A percentile compares a stretch with the other conserved stretches of the same genome.
Evolutionary conservation across 2,113 vertebrate genomes (phyloP).

Genomic region (Poecilia latipinna): DNA sequence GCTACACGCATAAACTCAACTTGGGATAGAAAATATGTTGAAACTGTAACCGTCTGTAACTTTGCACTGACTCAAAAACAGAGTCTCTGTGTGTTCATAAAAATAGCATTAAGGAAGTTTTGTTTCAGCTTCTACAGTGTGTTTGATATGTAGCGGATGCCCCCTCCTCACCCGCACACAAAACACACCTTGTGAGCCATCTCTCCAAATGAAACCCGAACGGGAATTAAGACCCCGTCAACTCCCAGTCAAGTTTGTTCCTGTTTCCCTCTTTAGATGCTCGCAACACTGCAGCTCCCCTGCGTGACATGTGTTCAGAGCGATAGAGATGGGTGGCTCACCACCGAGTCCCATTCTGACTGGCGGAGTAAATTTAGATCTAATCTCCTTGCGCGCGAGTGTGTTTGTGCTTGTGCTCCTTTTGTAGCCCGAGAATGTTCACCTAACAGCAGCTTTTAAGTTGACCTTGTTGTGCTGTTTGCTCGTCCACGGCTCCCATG

Average conservation of each 20-base stretch:
- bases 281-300: conserved; percentile 44
- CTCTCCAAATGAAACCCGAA: conserved; percentile 62
- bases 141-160: conserved; percentile 22
- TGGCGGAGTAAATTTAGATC: conserved; percentile 73
- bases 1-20: too few relatives aligned
- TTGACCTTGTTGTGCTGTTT: conserved; percentile 72
- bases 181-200: conserved; percentile 38
- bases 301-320: conserved; percentile 68
- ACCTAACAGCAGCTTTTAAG: conserved; percentile 71
- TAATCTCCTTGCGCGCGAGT: conserved; percentile 66
- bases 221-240: conserved; percentile 63
- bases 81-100: too few relatives aligned
- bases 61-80: too few relatives aligned
- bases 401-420: conserved; percentile 54
- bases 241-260: conserved; percentile 60
- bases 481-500: conserved; percentile 44
- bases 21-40: too few relatives aligned
- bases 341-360: conserved; percentile 57
- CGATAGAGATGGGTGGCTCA: conserved; percentile 63
- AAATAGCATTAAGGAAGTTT: background rate
- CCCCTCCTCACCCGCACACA: background rate
- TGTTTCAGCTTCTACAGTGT: conserved; percentile 20
- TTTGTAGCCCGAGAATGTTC: conserved; percentile 67
- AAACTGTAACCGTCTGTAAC: too few relatives aligned
- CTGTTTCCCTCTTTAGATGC: conserved; percentile 52